Conservation (phyloP, 1,140 invertebrate genomes). For the Diorhabda carinulata region DNA sequence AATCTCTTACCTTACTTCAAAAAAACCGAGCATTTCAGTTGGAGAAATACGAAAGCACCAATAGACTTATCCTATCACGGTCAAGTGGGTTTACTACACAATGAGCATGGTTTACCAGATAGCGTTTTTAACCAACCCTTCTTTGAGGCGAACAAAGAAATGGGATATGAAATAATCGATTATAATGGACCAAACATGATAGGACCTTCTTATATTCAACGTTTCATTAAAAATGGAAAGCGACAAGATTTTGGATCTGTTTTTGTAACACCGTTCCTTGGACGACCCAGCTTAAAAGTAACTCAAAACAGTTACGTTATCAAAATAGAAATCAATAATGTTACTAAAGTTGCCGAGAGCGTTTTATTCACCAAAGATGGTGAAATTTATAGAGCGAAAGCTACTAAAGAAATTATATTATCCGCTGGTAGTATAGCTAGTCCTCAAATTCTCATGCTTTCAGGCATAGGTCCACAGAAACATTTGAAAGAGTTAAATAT, state of each 20-base stretch:
- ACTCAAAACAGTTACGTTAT: conserved; percentile 47
- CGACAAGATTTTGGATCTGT: conserved; percentile 56
- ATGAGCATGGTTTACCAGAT: conserved; percentile 14
- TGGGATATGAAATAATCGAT: conserved; percentile 55
- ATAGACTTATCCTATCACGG: conserved; percentile 19
- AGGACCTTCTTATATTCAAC: conserved; percentile 49
- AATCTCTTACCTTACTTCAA: conserved; percentile 58
- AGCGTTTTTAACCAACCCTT: conserved; percentile 47
- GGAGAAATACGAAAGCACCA: not conserved
- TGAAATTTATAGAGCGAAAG: conserved; percentile 43
- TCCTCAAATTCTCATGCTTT: conserved; percentile 77
- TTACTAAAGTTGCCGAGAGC: conserved; percentile 56
- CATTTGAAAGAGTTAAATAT: conserved; percentile 65
- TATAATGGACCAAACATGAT: conserved; percentile 47
- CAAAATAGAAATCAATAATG: conserved; percentile 55
- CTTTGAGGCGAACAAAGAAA: conserved; percentile 53
- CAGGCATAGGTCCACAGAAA: conserved; percentile 68
- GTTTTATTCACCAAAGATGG: conserved; percentile 53
- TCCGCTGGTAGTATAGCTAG: conserved; percentile 70
- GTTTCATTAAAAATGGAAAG: conserved; percentile 50
- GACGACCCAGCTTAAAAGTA: conserved; percentile 55
- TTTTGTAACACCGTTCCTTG: conserved; percentile 51
- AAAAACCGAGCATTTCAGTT: conserved; percentile 49
- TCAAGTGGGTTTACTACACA: conserved; percentile 8
- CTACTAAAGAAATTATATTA: conserved; percentile 66